Base-by-base conservation (phyloP, 64 coral and sea anemone species). In the Platygyra sinensis region DNA sequence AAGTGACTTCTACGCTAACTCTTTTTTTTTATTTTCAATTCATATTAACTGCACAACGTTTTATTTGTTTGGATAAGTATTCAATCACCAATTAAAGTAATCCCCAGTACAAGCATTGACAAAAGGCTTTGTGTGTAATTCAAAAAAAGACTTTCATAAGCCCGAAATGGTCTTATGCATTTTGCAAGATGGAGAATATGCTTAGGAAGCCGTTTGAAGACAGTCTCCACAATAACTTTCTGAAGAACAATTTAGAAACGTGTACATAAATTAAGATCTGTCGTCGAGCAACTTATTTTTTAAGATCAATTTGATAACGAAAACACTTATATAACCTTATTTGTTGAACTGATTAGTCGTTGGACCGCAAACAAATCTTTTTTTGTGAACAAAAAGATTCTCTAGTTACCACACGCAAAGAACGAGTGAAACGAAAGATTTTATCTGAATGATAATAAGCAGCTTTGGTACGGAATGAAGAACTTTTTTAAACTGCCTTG, bases 31-130 rank as follows among this genome's bases (percentile, higher is more conserved):
- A 11, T 85, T 85, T 18, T 85, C 33, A 64, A 8, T 72, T 50
- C n/a, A 67, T 51, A 85, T 72, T 72, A 42, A 72, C 81, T 71
- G 18, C 81, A 85, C 0, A 67, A 14, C 63, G 62, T 71, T 85
- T 46, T 85, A 27, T 71, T 85, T 85, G 81, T 72, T 72, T 85
- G 62, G 9, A 71, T 24, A 50, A 33, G 55, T 28, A 85, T 85
- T 85, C 62, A 71, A 50, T 85, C 33, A 22, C 81, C 81, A 50
- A 85, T 85, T 85, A 85, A 85, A 85, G n/a, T 71, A 51, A 85
- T 85, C 81, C 22, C 13, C 5, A 28, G 13, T 28, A 71, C 36
- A 52, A 36, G 36, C 38, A 72, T 19, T 51, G 46, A 69, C 38
- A 85, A 71, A 38, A 27, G 62, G 33, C 81, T 71, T 85, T 85